These are phyloP conservation scores for Gambusia holbrooki DNA, from an alignment of 2,113 vertebrate species.

Conservation along the genomic window DNA sequence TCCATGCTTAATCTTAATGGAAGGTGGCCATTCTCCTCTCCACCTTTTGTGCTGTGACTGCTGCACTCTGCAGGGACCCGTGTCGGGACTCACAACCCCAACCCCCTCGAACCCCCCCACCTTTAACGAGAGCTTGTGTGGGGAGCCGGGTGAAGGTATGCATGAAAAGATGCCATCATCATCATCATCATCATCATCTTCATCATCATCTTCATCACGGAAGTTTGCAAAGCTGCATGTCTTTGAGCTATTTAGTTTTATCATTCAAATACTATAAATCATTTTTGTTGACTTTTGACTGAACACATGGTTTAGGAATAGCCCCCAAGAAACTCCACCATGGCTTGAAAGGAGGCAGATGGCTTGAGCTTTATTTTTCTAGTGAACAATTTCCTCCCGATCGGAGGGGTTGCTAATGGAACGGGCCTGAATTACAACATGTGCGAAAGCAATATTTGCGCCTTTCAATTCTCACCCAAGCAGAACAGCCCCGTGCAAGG, in stretches of 20 bases:
- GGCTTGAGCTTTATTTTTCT: slow-evolving; percentile 75
- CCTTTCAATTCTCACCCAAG: slow-evolving; percentile 59
- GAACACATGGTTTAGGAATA: slow-evolving; percentile 46
- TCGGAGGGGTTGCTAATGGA: slow-evolving; percentile 66
- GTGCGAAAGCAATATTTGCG: slow-evolving; percentile 71
- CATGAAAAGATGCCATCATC: slow-evolving; percentile 18
- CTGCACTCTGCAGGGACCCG: slow-evolving; percentile 67
- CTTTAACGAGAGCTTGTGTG: slow-evolving; percentile 46
- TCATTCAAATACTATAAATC: slow-evolving; percentile 51
- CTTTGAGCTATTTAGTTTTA: slow-evolving; percentile 28
- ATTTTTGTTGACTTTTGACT: slow-evolving; percentile 60
- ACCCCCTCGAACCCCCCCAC: neutral
- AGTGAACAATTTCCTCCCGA: slow-evolving; percentile 73
- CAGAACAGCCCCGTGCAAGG: slow-evolving; percentile 54
- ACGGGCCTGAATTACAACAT: slow-evolving; percentile 76
- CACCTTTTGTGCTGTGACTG: slow-evolving; percentile 76
- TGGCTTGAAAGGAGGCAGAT: slow-evolving; percentile 74
- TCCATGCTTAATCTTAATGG: slow-evolving; percentile 62
- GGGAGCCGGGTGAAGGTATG: slow-evolving; percentile 1
- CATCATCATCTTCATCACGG: slow-evolving; percentile 15
- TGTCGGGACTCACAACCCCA: slow-evolving; percentile 43
- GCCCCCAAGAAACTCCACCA: slow-evolving; percentile 53
- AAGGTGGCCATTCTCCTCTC: slow-evolving; percentile 69
- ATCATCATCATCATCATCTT: slow-evolving; percentile 13
- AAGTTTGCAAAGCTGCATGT: slow-evolving; percentile 32